A percentile compares a stretch with the other conserved stretches of the same genome.
phyloP scores from a whole-genome alignment of 2,113 vertebrate species.

The Perognathus longimembris region DNA sequence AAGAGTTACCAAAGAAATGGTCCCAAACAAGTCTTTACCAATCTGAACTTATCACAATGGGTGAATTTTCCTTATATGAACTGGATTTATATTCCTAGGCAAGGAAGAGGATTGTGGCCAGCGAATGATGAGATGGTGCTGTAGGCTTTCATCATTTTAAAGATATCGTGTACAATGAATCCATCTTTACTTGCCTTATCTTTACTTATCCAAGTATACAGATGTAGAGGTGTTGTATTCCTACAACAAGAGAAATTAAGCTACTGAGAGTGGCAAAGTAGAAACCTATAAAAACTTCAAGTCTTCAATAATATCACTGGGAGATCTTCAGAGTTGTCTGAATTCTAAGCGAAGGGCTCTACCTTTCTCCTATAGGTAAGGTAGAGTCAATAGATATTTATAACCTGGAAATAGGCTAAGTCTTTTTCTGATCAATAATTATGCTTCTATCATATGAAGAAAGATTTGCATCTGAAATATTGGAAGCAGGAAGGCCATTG shows the following conservation, averaged over 20 bases:
- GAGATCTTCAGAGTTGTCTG: background rate
- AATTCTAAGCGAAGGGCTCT: background rate
- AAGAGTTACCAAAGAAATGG: background rate
- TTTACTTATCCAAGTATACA: background rate
- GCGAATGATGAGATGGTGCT: background rate
- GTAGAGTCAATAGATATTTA: background rate
- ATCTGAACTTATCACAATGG: background rate
- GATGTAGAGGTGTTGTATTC: background rate
- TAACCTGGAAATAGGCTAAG: background rate
- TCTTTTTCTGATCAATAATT: background rate
- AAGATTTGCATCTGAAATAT: background rate
- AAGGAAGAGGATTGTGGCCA: background rate
- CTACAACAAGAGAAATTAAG: background rate
- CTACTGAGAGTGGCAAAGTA: background rate
- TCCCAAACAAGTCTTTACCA: background rate
- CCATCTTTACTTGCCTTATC: background rate
- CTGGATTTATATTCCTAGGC: background rate
- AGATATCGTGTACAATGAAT: background rate
- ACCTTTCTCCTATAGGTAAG: background rate
- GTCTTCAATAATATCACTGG: too few species aligned
- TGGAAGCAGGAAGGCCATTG: background rate
- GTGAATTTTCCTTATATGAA: background rate
- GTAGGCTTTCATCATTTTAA: background rate
- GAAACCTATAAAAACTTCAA: background rate
- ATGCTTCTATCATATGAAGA: background rate